Percentiles rank a stretch among this genome's conserved stretches.
Conservation (phyloP, 2,888 invertebrate species). For the Prenolepis imparis region DNA sequence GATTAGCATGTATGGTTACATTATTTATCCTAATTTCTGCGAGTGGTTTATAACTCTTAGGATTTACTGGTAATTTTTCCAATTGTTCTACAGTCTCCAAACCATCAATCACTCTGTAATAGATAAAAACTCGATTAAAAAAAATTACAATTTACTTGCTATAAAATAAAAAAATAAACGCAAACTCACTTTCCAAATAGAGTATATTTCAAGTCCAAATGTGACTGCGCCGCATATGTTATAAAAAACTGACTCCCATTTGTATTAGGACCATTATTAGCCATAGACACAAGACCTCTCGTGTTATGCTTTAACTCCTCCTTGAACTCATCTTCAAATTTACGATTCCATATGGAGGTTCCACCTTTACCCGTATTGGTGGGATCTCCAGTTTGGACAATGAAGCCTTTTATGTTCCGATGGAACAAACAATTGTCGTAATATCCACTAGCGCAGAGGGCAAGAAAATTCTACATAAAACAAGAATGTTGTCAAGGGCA, state of each 20-base stretch:
- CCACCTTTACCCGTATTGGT: slow-evolving; percentile 98
- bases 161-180: background rate
- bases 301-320: slow-evolving; percentile 97
- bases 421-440: slow-evolving; percentile 93
- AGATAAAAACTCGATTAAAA: background rate
- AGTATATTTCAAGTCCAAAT: slow-evolving; percentile 98
- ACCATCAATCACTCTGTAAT: slow-evolving; percentile 97
- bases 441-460: slow-evolving; percentile 97
- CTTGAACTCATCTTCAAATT: slow-evolving; percentile 99
- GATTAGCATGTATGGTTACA: slow-evolving; percentile 99
- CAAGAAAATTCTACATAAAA: slow-evolving; percentile 93
- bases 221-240: slow-evolving; percentile 96
- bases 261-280: slow-evolving; percentile 99
- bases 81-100: slow-evolving; percentile 98
- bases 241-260: slow-evolving; percentile 99
- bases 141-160: background rate
- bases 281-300: slow-evolving; percentile 98
- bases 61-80: slow-evolving; percentile 97
- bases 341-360: slow-evolving; percentile 97
- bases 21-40: slow-evolving; percentile 95
- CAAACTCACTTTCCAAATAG: slow-evolving; percentile 95
- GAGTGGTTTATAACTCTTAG: slow-evolving; percentile 96
- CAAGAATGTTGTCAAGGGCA: background rate
- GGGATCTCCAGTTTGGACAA: slow-evolving; percentile 94
- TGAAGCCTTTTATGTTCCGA: slow-evolving; percentile 93